These are phyloP conservation scores for Orthonevra nobilis DNA, from an alignment of 2,888 invertebrate species.

Conservation along the genomic window DNA sequence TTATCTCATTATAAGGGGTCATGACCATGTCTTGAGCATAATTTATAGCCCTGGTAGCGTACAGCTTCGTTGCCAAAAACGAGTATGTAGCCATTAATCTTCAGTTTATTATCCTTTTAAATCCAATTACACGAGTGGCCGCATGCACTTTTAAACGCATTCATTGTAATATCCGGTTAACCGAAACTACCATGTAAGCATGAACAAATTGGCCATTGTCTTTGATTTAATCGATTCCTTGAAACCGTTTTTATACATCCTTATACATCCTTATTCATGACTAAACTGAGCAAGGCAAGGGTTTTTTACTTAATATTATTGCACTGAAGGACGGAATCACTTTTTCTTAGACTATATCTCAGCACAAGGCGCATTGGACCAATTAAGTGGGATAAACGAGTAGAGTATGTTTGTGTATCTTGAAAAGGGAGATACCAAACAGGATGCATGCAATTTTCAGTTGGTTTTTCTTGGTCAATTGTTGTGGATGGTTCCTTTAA, in stretches of 20 bases:
- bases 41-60: no score
- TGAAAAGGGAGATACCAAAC: no score
- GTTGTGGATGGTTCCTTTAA: constrained; percentile 14
- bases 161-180: constrained; percentile 55
- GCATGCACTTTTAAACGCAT: background rate
- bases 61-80: no score
- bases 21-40: no score
- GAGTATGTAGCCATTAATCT: background rate
- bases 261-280: no score
- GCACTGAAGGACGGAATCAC: constrained; percentile 25
- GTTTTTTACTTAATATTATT: no score
- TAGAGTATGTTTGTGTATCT: constrained; percentile 11
- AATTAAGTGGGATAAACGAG: constrained; percentile 18
- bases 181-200: constrained; percentile 46
- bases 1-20: no score
- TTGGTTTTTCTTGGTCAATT: constrained; percentile 24
- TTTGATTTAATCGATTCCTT: constrained; percentile 50
- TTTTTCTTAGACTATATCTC: constrained; percentile 41
- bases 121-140: constrained; percentile 32
- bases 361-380: constrained; percentile 39
- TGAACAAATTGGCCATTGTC: constrained; percentile 55
- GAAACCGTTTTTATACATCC: constrained; percentile 1
- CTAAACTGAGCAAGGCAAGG: no score
- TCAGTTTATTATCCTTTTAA: constrained; percentile 42
- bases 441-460: constrained; percentile 16